These are phyloP conservation scores for Drosophila trapezifrons DNA, from an alignment of 1,140 invertebrate species.

Conservation along the genomic window DNA sequence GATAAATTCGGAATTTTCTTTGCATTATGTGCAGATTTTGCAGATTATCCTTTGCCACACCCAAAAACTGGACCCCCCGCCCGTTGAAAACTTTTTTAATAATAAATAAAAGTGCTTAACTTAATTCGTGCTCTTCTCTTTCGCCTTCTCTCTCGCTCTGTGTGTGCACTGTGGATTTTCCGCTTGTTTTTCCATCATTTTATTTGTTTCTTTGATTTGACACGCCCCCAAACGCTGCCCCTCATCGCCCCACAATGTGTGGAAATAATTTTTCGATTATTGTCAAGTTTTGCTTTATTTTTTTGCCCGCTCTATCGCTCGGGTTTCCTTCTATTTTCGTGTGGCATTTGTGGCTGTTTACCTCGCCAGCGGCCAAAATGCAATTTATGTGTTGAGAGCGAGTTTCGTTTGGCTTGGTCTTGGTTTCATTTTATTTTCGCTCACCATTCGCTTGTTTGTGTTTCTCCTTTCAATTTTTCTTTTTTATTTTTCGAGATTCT, in stretches of 20 bases:
- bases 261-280: slow-evolving; percentile 81
- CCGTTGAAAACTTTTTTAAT: slow-evolving; percentile 76
- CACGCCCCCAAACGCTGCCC: slow-evolving; percentile 25
- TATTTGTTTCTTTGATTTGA: slow-evolving; percentile 78
- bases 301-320: slow-evolving; percentile 8
- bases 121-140: slow-evolving; percentile 67
- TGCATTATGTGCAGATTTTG: slow-evolving; percentile 79
- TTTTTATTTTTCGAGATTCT: slow-evolving; percentile 28
- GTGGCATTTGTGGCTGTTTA: slow-evolving; percentile 78
- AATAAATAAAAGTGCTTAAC: slow-evolving; percentile 82
- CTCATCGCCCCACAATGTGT: slow-evolving; percentile 39
- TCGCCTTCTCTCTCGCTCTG: not conserved
- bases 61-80: slow-evolving; percentile 18
- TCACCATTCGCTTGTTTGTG: slow-evolving; percentile 33
- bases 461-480: slow-evolving; percentile 38
- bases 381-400: slow-evolving; percentile 74
- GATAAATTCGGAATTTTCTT: slow-evolving; percentile 80
- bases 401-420: slow-evolving; percentile 13
- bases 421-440: slow-evolving; percentile 24
- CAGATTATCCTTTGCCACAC: slow-evolving; percentile 46
- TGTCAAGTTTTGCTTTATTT: slow-evolving; percentile 77
- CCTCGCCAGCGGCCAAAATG: slow-evolving; percentile 76
- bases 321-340: slow-evolving; percentile 46
- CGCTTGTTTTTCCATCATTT: slow-evolving; percentile 56
- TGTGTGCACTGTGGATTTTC: slow-evolving; percentile 28